Evolutionary conservation across 2,113 vertebrate genomes (phyloP).

Genomic region (Bos indicus): DNA sequence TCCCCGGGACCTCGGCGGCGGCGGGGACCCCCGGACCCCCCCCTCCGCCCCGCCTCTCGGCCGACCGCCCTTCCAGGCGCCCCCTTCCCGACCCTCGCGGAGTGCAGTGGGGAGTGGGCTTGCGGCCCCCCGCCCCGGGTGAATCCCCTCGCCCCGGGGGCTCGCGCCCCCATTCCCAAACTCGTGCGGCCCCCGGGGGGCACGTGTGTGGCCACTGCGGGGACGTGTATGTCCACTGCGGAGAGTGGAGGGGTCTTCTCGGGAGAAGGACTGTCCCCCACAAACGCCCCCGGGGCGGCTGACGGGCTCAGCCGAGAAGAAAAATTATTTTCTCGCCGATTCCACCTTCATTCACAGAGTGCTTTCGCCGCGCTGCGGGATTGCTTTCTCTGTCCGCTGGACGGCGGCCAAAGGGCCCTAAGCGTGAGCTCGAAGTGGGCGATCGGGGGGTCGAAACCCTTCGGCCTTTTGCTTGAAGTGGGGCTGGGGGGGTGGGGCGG

Average conservation of each 20-base stretch:
- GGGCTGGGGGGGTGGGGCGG: neutral
- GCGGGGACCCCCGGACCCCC: neutral
- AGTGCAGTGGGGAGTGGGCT: neutral
- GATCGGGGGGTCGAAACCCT: neutral
- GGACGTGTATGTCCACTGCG: neutral
- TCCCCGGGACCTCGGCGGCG: neutral
- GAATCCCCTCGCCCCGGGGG: neutral
- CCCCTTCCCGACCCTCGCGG: neutral
- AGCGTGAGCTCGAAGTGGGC: conserved; percentile 5
- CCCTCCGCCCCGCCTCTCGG: neutral
- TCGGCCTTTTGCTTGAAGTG: conserved; percentile 14
- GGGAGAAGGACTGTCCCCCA: neutral
- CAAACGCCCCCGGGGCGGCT: neutral
- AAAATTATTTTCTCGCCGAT: neutral
- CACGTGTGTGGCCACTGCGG: neutral
- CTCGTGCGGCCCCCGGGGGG: neutral
- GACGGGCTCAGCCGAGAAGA: neutral
- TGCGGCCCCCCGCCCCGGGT: neutral
- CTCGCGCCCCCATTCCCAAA: neutral
- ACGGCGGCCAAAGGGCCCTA: neutral
- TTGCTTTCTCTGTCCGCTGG: neutral
- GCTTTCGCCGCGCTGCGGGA: neutral
- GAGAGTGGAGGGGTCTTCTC: neutral
- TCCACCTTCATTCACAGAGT: neutral
- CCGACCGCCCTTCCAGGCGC: neutral